A percentile compares a stretch with the other conserved stretches of the same genome.
These are phyloP conservation scores for Fistularia commersonii DNA, from an alignment of 2,797 vertebrate genomes.

Conservation along the genomic window DNA sequence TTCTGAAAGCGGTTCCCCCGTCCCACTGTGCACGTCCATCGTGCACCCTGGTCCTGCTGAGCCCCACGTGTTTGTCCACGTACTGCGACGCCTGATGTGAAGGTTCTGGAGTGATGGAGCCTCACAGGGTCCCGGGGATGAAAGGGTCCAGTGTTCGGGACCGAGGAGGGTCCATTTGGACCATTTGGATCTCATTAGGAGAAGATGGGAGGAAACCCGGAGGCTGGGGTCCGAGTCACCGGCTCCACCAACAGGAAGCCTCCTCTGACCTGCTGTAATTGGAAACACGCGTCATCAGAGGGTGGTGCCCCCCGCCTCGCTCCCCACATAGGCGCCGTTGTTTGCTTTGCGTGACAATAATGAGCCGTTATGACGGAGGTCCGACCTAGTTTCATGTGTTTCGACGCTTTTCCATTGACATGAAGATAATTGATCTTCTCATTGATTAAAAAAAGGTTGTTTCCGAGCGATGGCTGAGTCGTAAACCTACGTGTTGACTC, in stretches of 20 bases:
- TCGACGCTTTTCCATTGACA: too few relatives aligned
- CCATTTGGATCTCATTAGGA: constrained; percentile 1
- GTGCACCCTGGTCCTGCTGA: too few relatives aligned
- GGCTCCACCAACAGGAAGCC: background rate
- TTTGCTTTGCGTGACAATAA: background rate
- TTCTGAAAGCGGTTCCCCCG: too few relatives aligned
- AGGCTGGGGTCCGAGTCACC: background rate
- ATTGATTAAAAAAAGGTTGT: too few relatives aligned
- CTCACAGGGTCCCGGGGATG: background rate
- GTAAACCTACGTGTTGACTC: too few relatives aligned
- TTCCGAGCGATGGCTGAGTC: too few relatives aligned
- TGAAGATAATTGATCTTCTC: too few relatives aligned
- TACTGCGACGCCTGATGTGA: too few relatives aligned
- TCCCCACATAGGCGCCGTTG: background rate
- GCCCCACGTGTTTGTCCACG: too few relatives aligned
- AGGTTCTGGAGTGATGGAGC: background rate
- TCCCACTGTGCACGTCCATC: too few relatives aligned
- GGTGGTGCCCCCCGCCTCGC: background rate
- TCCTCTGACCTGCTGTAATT: background rate
- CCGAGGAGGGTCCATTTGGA: background rate
- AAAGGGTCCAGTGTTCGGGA: background rate
- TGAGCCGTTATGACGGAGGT: background rate
- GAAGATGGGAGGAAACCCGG: background rate
- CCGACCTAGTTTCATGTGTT: too few relatives aligned
- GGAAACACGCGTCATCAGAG: background rate